Conservation (phyloP, 2,888 invertebrate genomes). For the Lapara coniferarum region DNA sequence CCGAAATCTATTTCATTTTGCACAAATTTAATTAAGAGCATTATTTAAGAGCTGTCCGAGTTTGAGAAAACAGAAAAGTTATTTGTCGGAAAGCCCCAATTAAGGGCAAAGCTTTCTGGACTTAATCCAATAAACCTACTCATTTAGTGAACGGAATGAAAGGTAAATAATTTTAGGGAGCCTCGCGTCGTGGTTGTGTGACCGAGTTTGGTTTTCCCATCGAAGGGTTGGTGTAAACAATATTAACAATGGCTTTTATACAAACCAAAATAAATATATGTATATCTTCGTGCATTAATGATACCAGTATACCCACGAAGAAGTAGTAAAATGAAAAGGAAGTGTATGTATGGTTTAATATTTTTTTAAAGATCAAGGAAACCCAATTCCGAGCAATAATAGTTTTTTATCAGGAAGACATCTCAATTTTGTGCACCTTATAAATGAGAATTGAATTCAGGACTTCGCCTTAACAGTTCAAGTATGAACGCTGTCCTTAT, state of each 20-base stretch:
- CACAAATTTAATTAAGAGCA: constrained; percentile 75
- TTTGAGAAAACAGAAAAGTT: constrained; percentile 82
- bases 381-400: no score
- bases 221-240: constrained; percentile 49
- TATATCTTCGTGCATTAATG: no score
- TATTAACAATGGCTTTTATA: background rate
- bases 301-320: no score
- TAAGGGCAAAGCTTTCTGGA: constrained; percentile 81
- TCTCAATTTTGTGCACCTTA: no score
- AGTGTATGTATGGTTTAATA: no score
- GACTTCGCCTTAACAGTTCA: no score
- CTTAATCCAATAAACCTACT: constrained; percentile 83
- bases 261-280: background rate
- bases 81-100: constrained; percentile 81
- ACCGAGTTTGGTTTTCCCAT: constrained; percentile 57
- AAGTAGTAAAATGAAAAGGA: no score
- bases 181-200: constrained; percentile 51
- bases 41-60: constrained; percentile 78
- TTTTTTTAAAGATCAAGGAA: no score
- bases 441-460: no score
- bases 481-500: no score
- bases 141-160: constrained; percentile 80
- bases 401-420: no score
- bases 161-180: constrained; percentile 79
- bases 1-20: constrained; percentile 59